These are phyloP conservation scores for Varroa destructor DNA, from an alignment of 1,140 invertebrate species.

Conservation along the genomic window DNA sequence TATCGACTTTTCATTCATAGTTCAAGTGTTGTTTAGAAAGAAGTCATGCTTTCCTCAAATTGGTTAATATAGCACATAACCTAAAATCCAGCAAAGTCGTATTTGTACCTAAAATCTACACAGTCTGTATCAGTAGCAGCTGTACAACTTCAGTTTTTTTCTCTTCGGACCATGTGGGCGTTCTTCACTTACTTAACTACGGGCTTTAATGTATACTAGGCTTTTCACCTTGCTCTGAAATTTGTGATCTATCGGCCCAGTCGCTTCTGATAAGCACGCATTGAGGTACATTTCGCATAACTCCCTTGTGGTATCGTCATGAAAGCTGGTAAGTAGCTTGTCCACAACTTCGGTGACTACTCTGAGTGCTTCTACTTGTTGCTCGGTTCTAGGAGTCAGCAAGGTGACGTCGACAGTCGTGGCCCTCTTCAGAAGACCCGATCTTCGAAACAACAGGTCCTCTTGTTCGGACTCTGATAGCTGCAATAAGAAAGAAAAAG, in stretches of 20 bases:
- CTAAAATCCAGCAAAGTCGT: too few relatives aligned
- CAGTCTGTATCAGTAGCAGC: too few relatives aligned
- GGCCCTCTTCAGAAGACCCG: neutral
- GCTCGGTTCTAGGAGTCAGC: conserved; percentile 6
- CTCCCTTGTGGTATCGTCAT: neutral
- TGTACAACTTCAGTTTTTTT: too few relatives aligned
- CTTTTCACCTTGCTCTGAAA: conserved; percentile 23
- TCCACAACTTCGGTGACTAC: conserved; percentile 12
- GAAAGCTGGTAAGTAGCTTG: conserved; percentile 11
- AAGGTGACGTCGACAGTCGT: conserved; percentile 19
- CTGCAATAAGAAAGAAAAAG: neutral
- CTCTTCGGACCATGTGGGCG: too few relatives aligned
- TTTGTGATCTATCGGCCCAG: conserved; percentile 12
- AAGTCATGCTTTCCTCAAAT: too few relatives aligned
- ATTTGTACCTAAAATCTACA: too few relatives aligned
- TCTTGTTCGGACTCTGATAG: conserved; percentile 11
- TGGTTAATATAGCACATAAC: too few relatives aligned
- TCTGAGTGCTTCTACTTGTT: neutral
- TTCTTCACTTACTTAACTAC: too few relatives aligned
- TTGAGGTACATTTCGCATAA: conserved; percentile 13
- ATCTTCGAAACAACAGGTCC: neutral
- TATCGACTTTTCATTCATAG: too few relatives aligned
- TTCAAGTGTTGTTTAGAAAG: too few relatives aligned
- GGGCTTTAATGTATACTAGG: neutral
- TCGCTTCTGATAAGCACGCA: conserved; percentile 10